These are phyloP conservation scores for Sinocyclocheilus maitianheensis DNA, from an alignment of 2,113 vertebrate species.

Conservation along the genomic window DNA sequence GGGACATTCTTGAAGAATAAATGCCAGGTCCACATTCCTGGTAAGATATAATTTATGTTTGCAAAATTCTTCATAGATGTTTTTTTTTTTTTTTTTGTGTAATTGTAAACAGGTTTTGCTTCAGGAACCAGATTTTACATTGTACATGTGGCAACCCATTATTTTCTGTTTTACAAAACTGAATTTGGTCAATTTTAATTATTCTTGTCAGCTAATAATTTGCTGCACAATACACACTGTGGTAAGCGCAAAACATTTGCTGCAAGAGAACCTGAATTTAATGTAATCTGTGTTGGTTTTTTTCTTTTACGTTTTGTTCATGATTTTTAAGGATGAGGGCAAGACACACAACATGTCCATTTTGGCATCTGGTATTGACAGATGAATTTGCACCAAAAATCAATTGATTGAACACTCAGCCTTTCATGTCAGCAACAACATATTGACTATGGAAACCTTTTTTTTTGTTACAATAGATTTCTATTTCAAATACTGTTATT, in stretches of 20 bases:
- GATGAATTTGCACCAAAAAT: background rate
- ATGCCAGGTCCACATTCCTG: slow-evolving; percentile 91
- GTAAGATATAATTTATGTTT: slow-evolving; percentile 65
- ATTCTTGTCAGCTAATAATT: no score
- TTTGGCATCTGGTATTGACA: background rate
- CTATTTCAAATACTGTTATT: background rate
- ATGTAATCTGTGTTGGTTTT: background rate
- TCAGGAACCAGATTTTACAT: background rate
- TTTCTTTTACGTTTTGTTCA: background rate
- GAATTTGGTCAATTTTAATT: background rate
- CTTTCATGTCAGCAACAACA: background rate
- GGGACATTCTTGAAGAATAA: slow-evolving; percentile 91
- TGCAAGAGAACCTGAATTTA: background rate
- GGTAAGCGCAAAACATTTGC: background rate
- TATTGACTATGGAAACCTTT: background rate
- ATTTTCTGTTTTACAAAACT: background rate
- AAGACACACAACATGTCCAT: background rate
- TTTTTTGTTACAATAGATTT: background rate
- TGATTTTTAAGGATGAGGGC: background rate
- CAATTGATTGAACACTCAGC: background rate
- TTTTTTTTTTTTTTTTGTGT: background rate
- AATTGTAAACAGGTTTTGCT: background rate
- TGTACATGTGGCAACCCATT: background rate
- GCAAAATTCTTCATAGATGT: background rate
- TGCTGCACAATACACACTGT: background rate